phyloP scores from a whole-genome alignment of 1,140 invertebrate genomes.

The Zaprionus ghesquierei region DNA sequence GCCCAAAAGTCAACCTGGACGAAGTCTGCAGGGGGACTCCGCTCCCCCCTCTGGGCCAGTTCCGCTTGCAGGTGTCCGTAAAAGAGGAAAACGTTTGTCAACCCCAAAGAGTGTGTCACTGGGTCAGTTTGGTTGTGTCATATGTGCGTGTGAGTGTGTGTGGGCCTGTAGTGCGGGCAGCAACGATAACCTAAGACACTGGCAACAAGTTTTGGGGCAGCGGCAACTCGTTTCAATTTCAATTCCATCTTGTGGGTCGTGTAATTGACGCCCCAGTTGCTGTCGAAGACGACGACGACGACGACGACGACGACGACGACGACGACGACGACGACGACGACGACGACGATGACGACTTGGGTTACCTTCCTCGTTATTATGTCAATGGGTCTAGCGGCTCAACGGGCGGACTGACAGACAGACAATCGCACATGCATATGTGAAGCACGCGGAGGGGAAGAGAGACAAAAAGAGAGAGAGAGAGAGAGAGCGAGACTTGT shows the following conservation, averaged over 20 bases:
- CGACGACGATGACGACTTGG: no score
- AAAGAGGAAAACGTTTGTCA: not conserved
- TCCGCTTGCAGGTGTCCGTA: slow-evolving; percentile 19
- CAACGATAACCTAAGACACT: slow-evolving; percentile 72
- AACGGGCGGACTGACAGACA: slow-evolving; percentile 40
- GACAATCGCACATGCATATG: slow-evolving; percentile 16
- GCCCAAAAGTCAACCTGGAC: not conserved
- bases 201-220: slow-evolving; percentile 25
- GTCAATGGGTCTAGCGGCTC: slow-evolving; percentile 74
- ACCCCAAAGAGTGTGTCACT: slow-evolving; percentile 61
- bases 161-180: slow-evolving; percentile 30
- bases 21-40: not conserved
- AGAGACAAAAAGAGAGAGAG: not conserved
- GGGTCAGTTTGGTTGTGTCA: slow-evolving; percentile 70
- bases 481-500: slow-evolving; percentile 21
- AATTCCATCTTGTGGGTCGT: slow-evolving; percentile 55
- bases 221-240: slow-evolving; percentile 52
- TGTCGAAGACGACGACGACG: slow-evolving; percentile 29
- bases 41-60: slow-evolving; percentile 16
- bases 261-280: slow-evolving; percentile 68
- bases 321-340: slow-evolving; percentile 30
- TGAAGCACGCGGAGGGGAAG: slow-evolving; percentile 21
- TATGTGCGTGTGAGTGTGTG: slow-evolving; percentile 26
- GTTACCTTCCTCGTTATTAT: slow-evolving; percentile 82
- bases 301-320: slow-evolving; percentile 35